Conservation (phyloP, 2,888 invertebrate genomes). For the Epinotia ramella region DNA sequence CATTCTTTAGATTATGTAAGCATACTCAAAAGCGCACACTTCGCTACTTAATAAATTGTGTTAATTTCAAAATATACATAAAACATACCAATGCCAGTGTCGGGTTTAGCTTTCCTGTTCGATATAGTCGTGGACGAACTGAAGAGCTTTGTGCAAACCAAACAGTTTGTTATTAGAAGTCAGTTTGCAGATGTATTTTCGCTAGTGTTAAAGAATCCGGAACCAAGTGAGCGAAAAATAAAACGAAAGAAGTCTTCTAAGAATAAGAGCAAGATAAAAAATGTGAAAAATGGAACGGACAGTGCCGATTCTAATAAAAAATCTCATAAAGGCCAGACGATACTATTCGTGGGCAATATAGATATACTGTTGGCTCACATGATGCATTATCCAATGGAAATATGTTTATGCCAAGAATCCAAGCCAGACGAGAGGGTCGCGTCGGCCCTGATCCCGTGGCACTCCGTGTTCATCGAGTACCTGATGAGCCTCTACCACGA, state of each 20-base stretch:
- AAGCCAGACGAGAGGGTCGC: conserved; percentile 59
- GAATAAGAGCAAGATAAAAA: conserved; percentile 48
- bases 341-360: conserved; percentile 59
- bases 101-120: conserved; percentile 75
- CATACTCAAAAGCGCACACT: conserved; percentile 23
- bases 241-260: conserved; percentile 48
- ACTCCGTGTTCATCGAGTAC: conserved; percentile 60
- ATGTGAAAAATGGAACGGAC: conserved; percentile 42
- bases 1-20: conserved; percentile 41
- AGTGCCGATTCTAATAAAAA: conserved; percentile 46
- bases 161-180: conserved; percentile 61
- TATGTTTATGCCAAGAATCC: conserved; percentile 62
- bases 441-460: conserved; percentile 67
- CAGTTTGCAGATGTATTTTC: conserved; percentile 71
- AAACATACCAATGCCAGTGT: conserved; percentile 62
- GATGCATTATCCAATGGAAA: conserved; percentile 66
- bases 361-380: conserved; percentile 61
- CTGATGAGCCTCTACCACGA: conserved; percentile 55
- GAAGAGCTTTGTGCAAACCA: conserved; percentile 59
- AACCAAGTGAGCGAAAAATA: conserved; percentile 46
- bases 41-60: conserved; percentile 38
- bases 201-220: conserved; percentile 62
- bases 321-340: conserved; percentile 54
- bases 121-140: conserved; percentile 69
- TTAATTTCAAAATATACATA: conserved; percentile 39